These are phyloP conservation scores for Elmis aenea DNA, from an alignment of 2,888 invertebrate genomes.

Conservation along the genomic window DNA sequence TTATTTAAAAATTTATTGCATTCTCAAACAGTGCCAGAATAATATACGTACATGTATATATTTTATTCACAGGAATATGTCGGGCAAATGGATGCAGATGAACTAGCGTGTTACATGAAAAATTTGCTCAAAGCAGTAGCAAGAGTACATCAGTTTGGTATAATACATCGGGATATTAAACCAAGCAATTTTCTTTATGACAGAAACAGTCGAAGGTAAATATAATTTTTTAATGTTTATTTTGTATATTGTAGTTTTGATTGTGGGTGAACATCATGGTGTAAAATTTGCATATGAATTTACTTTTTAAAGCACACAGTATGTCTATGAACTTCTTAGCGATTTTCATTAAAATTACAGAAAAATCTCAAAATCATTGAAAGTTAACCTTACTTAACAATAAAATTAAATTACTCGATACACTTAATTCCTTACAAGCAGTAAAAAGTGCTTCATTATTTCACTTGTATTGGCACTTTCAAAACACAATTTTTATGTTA, in stretches of 20 bases:
- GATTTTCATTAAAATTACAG: no score
- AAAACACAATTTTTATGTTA: conserved; percentile 5
- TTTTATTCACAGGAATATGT: conserved; percentile 63
- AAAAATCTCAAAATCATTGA: no score
- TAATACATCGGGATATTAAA: conserved; percentile 88
- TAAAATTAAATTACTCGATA: no score
- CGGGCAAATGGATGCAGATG: conserved; percentile 60
- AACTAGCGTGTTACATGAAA: conserved; percentile 73
- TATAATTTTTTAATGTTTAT: conserved; percentile 1
- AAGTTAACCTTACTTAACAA: no score
- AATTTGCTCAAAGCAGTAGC: conserved; percentile 72
- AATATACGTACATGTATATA: no score
- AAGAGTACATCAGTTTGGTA: conserved; percentile 75
- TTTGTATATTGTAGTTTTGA: conserved; percentile 7
- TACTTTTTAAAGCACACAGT: no score
- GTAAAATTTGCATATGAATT: no score
- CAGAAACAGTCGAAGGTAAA: conserved; percentile 57
- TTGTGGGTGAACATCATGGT: no score
- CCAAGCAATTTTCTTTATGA: conserved; percentile 89
- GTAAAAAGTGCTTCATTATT: no score
- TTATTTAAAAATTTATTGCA: conserved; percentile 21
- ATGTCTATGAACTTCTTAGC: no score
- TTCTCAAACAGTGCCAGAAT: no score
- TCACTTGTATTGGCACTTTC: background rate
- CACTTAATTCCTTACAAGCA: no score